Evolutionary conservation across 2,888 invertebrate species (phyloP).

Genomic region (Mimas tiliae): DNA sequence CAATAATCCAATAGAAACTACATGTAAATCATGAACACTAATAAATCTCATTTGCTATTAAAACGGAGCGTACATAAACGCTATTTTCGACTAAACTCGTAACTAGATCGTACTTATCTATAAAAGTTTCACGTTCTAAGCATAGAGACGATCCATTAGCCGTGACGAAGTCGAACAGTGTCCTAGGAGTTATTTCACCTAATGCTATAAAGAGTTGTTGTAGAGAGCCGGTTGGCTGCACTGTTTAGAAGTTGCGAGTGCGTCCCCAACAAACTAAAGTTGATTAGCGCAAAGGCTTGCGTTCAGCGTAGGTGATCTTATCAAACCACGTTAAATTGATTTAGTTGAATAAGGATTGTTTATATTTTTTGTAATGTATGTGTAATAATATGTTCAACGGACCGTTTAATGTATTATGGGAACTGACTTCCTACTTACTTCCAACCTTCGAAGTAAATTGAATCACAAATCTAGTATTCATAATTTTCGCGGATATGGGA

Average conservation of each 20-base stretch:
- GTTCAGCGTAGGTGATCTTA: conserved; percentile 64
- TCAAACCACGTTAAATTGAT: conserved; percentile 61
- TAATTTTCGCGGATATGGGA: too few relatives aligned
- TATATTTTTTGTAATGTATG: conserved; percentile 50
- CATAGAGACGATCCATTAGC: conserved; percentile 80
- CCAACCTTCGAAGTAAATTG: conserved; percentile 32
- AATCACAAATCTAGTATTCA: too few relatives aligned
- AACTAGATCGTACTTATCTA: conserved; percentile 77
- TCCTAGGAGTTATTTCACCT: conserved; percentile 73
- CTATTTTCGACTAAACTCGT: conserved; percentile 70
- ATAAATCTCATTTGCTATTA: conserved; percentile 22
- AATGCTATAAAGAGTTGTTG: conserved; percentile 81
- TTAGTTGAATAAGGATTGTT: conserved; percentile 51
- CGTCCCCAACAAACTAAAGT: conserved; percentile 61
- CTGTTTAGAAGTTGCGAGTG: conserved; percentile 70
- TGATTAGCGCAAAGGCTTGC: conserved; percentile 62
- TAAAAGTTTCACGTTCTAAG: conserved; percentile 77
- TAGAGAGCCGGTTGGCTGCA: conserved; percentile 55
- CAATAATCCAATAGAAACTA: conserved; percentile 23
- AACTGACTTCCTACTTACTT: too few relatives aligned
- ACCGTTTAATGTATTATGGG: conserved; percentile 32
- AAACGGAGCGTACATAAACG: conserved; percentile 48
- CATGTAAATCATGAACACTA: conserved; percentile 31
- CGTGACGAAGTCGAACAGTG: conserved; percentile 68
- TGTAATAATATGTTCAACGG: conserved; percentile 42